Evolutionary conservation across 2,113 vertebrate species (phyloP).

Genomic region (Sinosuthora webbiana): DNA sequence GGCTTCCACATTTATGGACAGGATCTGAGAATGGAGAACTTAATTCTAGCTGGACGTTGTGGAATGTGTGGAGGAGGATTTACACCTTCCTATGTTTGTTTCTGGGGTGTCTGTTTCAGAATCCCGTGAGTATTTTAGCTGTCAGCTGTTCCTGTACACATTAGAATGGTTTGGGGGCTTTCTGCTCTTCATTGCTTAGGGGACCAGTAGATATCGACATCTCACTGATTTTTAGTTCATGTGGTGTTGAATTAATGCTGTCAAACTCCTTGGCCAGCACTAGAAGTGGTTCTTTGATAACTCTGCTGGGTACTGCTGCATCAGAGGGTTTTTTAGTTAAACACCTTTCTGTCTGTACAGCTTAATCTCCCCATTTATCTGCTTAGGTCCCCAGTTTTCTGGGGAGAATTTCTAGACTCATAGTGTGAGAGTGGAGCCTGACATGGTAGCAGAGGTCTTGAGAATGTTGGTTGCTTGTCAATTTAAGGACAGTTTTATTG

Average conservation of each 20-base stretch:
- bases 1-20: not conserved
- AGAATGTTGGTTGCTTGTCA: not conserved
- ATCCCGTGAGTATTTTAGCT: not conserved
- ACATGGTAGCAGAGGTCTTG: not conserved
- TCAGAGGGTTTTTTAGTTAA: not conserved
- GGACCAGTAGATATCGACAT: rapidly evolving
- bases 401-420: not conserved
- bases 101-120: not conserved
- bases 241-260: not conserved
- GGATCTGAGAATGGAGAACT: not conserved
- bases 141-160: not conserved
- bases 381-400: not conserved
- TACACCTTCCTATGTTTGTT: not conserved
- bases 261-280: not conserved
- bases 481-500: not conserved
- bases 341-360: not conserved
- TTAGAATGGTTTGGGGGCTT: not conserved
- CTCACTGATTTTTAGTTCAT: not conserved
- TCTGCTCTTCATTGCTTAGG: not conserved
- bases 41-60: not conserved
- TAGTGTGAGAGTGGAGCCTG: not conserved
- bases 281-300: not conserved
- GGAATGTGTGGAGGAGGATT: not conserved
- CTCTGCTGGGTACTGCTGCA: not conserved
- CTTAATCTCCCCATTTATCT: not conserved